Conservation (phyloP, 2,113 vertebrate genomes). For the Entosphenus tridentatus region DNA sequence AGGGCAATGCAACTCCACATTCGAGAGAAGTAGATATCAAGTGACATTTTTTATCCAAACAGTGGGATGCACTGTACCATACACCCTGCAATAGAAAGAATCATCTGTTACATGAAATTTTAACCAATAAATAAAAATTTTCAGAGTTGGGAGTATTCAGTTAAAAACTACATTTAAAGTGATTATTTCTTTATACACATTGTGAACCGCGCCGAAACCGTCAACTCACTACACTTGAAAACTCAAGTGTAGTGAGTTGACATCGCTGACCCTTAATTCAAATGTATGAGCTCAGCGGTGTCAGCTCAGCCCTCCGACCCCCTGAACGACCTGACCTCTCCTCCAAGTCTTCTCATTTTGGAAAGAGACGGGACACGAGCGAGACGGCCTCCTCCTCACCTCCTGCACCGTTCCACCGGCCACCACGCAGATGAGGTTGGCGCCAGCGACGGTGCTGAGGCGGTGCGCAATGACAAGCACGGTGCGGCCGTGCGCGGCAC, state of each 20-base stretch:
- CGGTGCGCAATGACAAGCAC: conserved; percentile 81
- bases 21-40: background rate
- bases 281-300: background rate
- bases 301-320: background rate
- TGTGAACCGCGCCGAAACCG: too few relatives aligned
- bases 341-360: background rate
- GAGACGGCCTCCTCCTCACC: conserved; percentile 18
- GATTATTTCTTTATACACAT: too few relatives aligned
- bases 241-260: too few relatives aligned
- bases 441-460: conserved; percentile 57
- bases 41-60: too few relatives aligned
- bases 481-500: conserved; percentile 42
- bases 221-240: background rate
- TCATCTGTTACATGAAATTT: too few relatives aligned
- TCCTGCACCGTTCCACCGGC: conserved; percentile 43
- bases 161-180: too few relatives aligned
- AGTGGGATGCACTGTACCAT: too few relatives aligned
- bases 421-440: conserved; percentile 55
- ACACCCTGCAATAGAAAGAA: too few relatives aligned
- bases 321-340: background rate
- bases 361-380: background rate
- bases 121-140: too few relatives aligned
- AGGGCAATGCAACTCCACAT: background rate
- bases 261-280: background rate
- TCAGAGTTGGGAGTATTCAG: too few relatives aligned